Evolutionary conservation across 2,113 vertebrate species (phyloP).

Genomic region (Tragelaphus strepsiceros): DNA sequence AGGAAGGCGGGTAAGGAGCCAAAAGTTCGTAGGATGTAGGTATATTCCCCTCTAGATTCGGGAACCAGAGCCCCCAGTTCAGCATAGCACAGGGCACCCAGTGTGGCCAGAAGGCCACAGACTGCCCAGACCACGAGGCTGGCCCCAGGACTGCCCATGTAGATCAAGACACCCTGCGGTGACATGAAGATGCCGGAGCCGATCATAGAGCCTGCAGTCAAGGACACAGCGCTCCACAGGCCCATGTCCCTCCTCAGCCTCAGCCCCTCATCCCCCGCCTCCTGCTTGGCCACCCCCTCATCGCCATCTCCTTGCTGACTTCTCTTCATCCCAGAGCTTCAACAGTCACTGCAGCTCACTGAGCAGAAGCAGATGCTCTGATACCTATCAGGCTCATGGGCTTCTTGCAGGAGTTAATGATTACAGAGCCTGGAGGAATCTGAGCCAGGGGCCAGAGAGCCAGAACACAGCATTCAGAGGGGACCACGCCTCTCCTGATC

Average conservation of each 20-base stretch:
- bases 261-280: slow-evolving; percentile 49
- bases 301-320: slow-evolving; percentile 3
- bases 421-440: slow-evolving; percentile 33
- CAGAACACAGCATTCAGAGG: neutral
- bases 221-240: slow-evolving; percentile 80
- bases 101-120: slow-evolving; percentile 79
- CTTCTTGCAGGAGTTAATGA: slow-evolving; percentile 73
- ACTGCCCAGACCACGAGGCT: slow-evolving; percentile 86
- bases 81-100: slow-evolving; percentile 84
- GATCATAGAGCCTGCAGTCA: slow-evolving; percentile 88
- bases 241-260: slow-evolving; percentile 72
- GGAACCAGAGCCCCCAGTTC: slow-evolving; percentile 86
- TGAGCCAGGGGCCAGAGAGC: neutral
- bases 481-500: neutral
- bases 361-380: neutral
- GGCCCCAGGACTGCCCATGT: slow-evolving; percentile 84
- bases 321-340: slow-evolving; percentile 51
- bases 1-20: slow-evolving; percentile 86
- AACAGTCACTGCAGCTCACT: neutral
- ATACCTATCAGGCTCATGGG: neutral
- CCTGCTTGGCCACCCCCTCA: neutral
- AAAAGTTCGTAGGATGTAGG: slow-evolving; percentile 86
- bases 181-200: slow-evolving; percentile 86
- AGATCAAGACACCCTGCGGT: slow-evolving; percentile 82
- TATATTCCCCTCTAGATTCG: slow-evolving; percentile 88